These are phyloP conservation scores for Taeniopygia guttata DNA, from an alignment of 2,797 vertebrate genomes.

Conservation along the genomic window DNA sequence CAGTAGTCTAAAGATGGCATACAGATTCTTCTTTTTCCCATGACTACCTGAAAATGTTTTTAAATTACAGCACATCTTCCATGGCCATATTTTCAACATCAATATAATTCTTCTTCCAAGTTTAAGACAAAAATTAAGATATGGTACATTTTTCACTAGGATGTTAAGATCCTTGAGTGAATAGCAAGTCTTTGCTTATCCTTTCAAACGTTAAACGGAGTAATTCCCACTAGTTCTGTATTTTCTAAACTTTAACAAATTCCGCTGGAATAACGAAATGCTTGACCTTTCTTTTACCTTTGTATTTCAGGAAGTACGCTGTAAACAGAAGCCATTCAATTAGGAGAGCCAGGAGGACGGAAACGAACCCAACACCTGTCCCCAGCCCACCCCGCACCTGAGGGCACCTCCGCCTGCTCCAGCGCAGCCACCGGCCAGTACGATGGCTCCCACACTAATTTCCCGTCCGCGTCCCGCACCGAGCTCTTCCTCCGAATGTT, in stretches of 20 bases:
- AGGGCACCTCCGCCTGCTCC: background rate
- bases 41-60: background rate
- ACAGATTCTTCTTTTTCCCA: background rate
- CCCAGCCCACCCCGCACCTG: background rate
- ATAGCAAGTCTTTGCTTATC: background rate
- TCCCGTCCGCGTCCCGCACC: accelerated
- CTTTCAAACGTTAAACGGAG: background rate
- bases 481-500: accelerated
- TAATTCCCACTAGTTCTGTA: background rate
- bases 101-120: background rate
- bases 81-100: background rate
- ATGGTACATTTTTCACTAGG: background rate
- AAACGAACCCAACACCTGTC: background rate
- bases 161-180: background rate
- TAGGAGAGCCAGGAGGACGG: background rate
- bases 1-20: background rate
- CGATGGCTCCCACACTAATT: accelerated
- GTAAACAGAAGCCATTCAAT: background rate
- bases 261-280: background rate
- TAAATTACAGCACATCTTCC: background rate
- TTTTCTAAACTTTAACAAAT: background rate
- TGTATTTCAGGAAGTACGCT: background rate
- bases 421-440: background rate
- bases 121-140: background rate
- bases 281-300: background rate